Evolutionary conservation across 2,888 invertebrate species (phyloP).

Genomic region (Heterodera filipjevi): DNA sequence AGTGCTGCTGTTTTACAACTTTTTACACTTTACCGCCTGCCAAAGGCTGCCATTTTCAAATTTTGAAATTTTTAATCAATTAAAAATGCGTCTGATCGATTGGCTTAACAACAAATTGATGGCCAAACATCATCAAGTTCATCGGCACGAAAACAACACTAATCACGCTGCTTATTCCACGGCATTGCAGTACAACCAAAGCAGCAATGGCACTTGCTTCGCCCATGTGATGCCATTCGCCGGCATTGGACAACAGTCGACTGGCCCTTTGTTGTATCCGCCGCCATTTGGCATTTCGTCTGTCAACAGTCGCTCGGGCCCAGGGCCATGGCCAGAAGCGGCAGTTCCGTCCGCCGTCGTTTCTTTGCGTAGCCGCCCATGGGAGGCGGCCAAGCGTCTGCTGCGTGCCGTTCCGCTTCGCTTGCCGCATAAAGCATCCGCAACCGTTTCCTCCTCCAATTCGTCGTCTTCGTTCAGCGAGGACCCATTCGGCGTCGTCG

Average conservation of each 20-base stretch:
- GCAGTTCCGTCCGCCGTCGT: too few relatives aligned
- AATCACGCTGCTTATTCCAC: not conserved
- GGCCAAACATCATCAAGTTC: not conserved
- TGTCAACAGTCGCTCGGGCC: not conserved
- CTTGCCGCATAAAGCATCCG: not conserved
- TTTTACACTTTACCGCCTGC: not conserved
- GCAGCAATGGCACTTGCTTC: not conserved
- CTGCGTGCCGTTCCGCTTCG: not conserved
- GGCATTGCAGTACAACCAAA: too few relatives aligned
- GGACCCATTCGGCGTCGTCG: conserved; percentile 8
- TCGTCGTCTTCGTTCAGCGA: not conserved
- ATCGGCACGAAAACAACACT: not conserved
- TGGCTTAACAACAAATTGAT: conserved; percentile 2
- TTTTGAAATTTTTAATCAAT: not conserved
- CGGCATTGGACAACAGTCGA: not conserved
- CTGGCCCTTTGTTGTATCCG: not conserved
- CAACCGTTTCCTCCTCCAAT: not conserved
- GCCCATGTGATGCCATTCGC: not conserved
- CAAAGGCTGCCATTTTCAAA: not conserved
- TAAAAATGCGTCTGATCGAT: conserved; percentile 21
- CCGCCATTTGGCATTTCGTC: not conserved
- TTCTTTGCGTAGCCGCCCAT: conserved; percentile 14
- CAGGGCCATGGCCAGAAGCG: too few relatives aligned
- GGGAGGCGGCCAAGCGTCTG: conserved; percentile 26
- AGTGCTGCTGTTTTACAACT: not conserved